A percentile compares a stretch with the other conserved stretches of the same genome.
These are phyloP conservation scores for Enteromius thamalakanensis DNA, from an alignment of 2,797 vertebrate genomes.

Conservation along the genomic window DNA sequence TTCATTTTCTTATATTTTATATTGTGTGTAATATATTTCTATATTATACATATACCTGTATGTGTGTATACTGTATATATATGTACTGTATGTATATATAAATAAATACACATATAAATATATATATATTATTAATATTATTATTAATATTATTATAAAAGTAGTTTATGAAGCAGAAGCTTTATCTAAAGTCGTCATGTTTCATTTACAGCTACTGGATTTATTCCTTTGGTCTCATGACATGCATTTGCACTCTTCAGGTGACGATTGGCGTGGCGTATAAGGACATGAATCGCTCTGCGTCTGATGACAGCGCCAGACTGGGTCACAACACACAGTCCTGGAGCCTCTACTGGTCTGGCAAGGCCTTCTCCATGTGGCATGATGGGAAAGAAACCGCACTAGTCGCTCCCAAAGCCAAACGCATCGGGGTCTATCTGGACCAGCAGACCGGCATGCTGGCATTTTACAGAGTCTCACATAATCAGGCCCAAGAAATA, in stretches of 20 bases:
- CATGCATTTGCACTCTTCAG: constrained; percentile 54
- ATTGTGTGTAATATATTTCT: background rate
- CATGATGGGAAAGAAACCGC: constrained; percentile 72
- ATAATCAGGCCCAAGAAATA: constrained; percentile 72
- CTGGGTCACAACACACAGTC: constrained; percentile 78
- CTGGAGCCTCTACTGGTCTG: constrained; percentile 82
- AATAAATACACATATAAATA: too few relatives aligned
- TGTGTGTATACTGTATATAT: too few relatives aligned
- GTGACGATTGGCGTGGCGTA: constrained; percentile 75
- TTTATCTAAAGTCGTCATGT: background rate
- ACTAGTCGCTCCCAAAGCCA: constrained; percentile 72
- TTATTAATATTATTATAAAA: background rate
- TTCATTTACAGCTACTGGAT: background rate
- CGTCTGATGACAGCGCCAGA: constrained; percentile 70
- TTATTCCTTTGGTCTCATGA: background rate
- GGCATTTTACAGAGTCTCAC: constrained; percentile 75
- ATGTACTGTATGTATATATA: too few relatives aligned
- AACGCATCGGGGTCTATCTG: constrained; percentile 76
- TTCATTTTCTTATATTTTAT: too few relatives aligned
- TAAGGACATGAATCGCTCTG: constrained; percentile 72
- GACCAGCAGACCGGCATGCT: constrained; percentile 78
- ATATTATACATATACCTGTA: too few relatives aligned
- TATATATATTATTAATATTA: too few relatives aligned
- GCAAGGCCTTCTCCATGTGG: constrained; percentile 78
- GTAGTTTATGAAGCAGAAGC: background rate